Base-by-base conservation (phyloP, 2,888 invertebrate genomes). In the Drosophila ustulata region DNA sequence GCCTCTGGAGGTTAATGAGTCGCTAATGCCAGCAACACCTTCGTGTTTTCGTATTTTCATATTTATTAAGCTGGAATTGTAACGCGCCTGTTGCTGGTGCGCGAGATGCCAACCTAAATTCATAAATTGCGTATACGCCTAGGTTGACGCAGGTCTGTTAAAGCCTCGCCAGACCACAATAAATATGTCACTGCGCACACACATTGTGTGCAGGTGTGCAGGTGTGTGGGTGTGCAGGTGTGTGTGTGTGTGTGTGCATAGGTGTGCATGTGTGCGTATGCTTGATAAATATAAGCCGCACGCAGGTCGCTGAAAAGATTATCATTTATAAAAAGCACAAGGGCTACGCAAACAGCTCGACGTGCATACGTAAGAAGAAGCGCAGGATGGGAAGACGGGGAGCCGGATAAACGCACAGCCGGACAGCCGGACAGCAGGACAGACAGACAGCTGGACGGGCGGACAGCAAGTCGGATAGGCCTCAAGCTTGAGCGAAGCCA, bases 311-410 rank as follows among this genome's bases (percentile, higher is more conserved):
- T 53, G 58, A 49, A 55, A 66, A 75, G 75, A 82, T 75, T 71
- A 80, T 85, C 68, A 80, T 87, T 80, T 84, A 78, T 75, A 79
- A 77, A 78, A 80, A 75, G 70, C 72, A 68, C 69, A 71, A 67
- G 72, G 78, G 57, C 70, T 50, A 37, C 53, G 49, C 41, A 58
- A 75, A 56, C 57, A 39, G 59, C 51, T 55, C 61, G 39, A 43
- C 57, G 56, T 43, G 51, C 41, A 51, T 5, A 55, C 23, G 25
- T 13, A 32, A 25, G 37, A 45, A 53, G 23, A 28, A 30, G 18
- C n/a, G 34, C 28, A 49, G 13, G 30, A 43, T 28, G 46, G 13
- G n/a, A 6, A 41, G 39, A 41, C 13, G 46, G 13, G 11, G 6
- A 58, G 25, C 25, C 53, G 55, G 61, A 55, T 23, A 46, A 45